These are phyloP conservation scores for Leptonema lineaticorne DNA, from an alignment of 1,140 invertebrate genomes.

Conservation along the genomic window DNA sequence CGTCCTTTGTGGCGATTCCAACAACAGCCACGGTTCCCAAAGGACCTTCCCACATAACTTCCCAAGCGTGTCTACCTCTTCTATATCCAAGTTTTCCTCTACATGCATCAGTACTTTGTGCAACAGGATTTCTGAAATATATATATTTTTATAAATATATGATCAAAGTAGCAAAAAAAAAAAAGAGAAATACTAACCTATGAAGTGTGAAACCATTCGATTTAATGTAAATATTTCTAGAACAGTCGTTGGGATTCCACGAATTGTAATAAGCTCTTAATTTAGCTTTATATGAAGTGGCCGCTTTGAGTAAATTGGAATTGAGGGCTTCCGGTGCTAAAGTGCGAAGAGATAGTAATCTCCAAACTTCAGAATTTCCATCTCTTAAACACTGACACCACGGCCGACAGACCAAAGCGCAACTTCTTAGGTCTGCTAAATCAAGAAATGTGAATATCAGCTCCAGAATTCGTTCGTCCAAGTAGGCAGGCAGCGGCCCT, in stretches of 20 bases:
- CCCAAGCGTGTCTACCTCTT: conserved; percentile 94
- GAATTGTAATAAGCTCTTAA: conserved; percentile 92
- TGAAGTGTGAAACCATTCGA: conserved; percentile 96
- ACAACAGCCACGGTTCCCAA: conserved; percentile 94
- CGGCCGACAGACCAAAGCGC: conserved; percentile 89
- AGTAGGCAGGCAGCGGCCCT: conserved; percentile 20
- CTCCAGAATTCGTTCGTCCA: conserved; percentile 79
- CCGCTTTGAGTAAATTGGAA: conserved; percentile 86
- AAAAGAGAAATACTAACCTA: conserved; percentile 53
- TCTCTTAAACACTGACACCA: conserved; percentile 91
- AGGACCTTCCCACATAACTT: conserved; percentile 98
- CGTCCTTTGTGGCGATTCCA: conserved; percentile 93
- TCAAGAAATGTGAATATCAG: conserved; percentile 92
- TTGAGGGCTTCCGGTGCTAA: conserved; percentile 89
- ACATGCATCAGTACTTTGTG: conserved; percentile 97
- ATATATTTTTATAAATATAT: neutral
- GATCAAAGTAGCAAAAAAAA: neutral
- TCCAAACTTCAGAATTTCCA: conserved; percentile 95
- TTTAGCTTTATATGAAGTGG: conserved; percentile 92
- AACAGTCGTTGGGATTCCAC: conserved; percentile 97
- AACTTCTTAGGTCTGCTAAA: conserved; percentile 82
- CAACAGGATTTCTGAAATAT: conserved; percentile 84
- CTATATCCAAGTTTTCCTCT: conserved; percentile 93
- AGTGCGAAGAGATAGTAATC: conserved; percentile 84
- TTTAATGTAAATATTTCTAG: conserved; percentile 95